Evolutionary conservation across 2,888 invertebrate species (phyloP), one percentile per base, ranked within the genome.

Genomic region (Hirudinaria manillensis): DNA sequence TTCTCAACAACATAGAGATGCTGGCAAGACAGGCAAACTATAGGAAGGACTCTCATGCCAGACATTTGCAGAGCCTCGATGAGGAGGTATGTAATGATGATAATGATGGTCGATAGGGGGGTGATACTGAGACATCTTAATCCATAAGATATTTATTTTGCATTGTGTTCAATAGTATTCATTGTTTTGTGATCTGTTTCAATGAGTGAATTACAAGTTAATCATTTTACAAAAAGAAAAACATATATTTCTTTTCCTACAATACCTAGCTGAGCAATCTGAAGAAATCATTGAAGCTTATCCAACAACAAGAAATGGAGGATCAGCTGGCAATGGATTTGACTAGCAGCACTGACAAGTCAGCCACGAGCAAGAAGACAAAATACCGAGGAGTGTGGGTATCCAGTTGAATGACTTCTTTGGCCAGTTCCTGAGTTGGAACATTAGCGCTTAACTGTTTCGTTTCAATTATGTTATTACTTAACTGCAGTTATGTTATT

Each of bases 21-120:
- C 95, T 96, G 87, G 93, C 96, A 79, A 89, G 89, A 78, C 88
- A 91, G 74, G 96, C 96, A 0, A 96, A 96, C 85, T 85, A 88
- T 13, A 91, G 93, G 82, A 95, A 95, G 84, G 91, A 92, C 77
- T 89, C 89, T 79, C 90, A 92, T 72, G 89, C 91, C 45, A 89
- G 90, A 81, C 91, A 93, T 80, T 92, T 92, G 82, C 90, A 91
- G 77, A 89, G 89, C 78, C 90, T 94, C 82, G 94, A 96, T 79
- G 90, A 90, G 84, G 93, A 95, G 89, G 94, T 94, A 83, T 85
- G 84, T 75, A 24, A 13, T 4, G n/a, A 4, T 29, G 56, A 29
- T n/a, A n/a, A n/a, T n/a, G n/a, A n/a, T n/a, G n/a, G n/a, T n/a
- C n/a, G n/a, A n/a, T n/a, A n/a, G n/a, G n/a, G n/a, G n/a, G n/a